Conservation (phyloP, 1,140 invertebrate species). For the Drosophila seguyi region DNA sequence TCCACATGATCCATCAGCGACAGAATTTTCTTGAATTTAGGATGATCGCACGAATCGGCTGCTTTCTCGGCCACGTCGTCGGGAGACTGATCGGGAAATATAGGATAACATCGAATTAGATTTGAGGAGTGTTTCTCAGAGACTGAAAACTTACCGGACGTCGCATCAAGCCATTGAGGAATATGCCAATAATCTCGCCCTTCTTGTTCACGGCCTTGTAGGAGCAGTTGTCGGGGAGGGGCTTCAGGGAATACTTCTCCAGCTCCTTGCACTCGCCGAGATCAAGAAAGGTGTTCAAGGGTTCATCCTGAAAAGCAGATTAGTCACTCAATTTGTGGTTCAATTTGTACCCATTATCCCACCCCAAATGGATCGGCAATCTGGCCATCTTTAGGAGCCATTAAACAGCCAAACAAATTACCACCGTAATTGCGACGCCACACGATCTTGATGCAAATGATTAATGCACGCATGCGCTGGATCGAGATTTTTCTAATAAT, state of each 20-base stretch:
- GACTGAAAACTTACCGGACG: slow-evolving; percentile 58
- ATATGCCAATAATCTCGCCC: slow-evolving; percentile 88
- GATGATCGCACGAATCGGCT: slow-evolving; percentile 85
- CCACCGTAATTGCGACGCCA: slow-evolving; percentile 33
- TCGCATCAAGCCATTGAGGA: slow-evolving; percentile 73
- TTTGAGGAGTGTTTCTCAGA: neutral
- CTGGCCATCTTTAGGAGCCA: slow-evolving; percentile 14
- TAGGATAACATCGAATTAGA: neutral
- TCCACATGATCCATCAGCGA: slow-evolving; percentile 87
- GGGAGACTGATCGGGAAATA: slow-evolving; percentile 12
- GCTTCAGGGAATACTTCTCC: slow-evolving; percentile 87
- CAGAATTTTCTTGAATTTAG: slow-evolving; percentile 88
- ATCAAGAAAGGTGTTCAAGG: slow-evolving; percentile 87
- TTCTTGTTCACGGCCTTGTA: slow-evolving; percentile 87
- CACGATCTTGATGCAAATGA: slow-evolving; percentile 58
- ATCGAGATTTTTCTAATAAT: slow-evolving; percentile 43
- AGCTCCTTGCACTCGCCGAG: slow-evolving; percentile 87
- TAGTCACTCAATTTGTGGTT: neutral
- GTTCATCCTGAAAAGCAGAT: slow-evolving; percentile 88
- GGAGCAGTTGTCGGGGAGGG: slow-evolving; percentile 87
- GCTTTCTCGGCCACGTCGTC: slow-evolving; percentile 44
- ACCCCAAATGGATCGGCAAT: slow-evolving; percentile 10
- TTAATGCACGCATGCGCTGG: slow-evolving; percentile 55
- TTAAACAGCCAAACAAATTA: slow-evolving; percentile 51
- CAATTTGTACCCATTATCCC: slow-evolving; percentile 15